Conservation (phyloP, 2,888 invertebrate species). For the Ernsta delagoae region DNA sequence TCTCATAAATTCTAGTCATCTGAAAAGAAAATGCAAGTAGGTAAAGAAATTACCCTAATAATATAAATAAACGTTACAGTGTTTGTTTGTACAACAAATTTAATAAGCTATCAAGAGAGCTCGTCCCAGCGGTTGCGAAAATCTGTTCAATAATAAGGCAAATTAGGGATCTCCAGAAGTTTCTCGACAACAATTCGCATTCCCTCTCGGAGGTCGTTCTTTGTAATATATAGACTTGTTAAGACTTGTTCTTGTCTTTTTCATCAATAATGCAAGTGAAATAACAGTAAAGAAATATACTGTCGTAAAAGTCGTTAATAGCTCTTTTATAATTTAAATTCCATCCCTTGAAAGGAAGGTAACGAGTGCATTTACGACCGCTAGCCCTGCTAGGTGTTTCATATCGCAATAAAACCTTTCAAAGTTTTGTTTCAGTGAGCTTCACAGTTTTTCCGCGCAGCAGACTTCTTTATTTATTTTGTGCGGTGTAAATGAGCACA, state of each 20-base stretch:
- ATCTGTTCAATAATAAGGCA: constrained; percentile 27
- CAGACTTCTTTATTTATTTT: constrained; percentile 33
- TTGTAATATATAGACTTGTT: constrained; percentile 28
- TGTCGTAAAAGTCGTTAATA: constrained; percentile 17
- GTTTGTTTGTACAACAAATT: constrained; percentile 7
- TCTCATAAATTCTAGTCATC: too few species aligned
- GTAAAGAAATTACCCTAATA: not conserved
- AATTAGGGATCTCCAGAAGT: constrained; percentile 29
- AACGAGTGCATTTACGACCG: constrained; percentile 34
- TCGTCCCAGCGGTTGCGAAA: constrained; percentile 12
- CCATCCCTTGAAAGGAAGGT: constrained; percentile 13
- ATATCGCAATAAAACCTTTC: constrained; percentile 34
- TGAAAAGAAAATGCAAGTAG: not conserved
- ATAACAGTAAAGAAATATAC: not conserved
- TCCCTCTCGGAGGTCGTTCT: constrained; percentile 14
- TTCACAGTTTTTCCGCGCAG: constrained; percentile 19
- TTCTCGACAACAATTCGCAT: constrained; percentile 25
- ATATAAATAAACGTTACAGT: not conserved
- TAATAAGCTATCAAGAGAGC: constrained; percentile 14
- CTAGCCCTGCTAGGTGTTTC: constrained; percentile 30
- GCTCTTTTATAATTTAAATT: constrained; percentile 32
- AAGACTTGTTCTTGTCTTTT: constrained; percentile 17
- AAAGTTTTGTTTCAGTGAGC: constrained; percentile 31
- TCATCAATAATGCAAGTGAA: constrained; percentile 15
- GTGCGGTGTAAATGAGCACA: constrained; percentile 13